phyloP scores from a whole-genome alignment of 2,797 vertebrate genomes.

The Vultur gryphus region DNA sequence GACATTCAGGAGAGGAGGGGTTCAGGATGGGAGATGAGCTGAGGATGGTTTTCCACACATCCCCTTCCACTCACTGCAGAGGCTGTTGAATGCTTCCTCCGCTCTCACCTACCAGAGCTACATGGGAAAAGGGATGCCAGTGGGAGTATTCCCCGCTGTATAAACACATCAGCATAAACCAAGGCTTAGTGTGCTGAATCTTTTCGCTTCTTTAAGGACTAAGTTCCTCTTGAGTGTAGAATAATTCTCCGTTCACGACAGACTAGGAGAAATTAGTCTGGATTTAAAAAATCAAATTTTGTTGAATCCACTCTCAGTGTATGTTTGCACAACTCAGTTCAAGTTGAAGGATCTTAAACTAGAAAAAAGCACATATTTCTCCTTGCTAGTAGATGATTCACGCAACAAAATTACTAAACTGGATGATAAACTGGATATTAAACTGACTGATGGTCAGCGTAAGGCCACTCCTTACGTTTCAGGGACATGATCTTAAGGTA shows the following conservation, averaged over 20 bases:
- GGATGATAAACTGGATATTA: background rate
- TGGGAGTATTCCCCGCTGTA: background rate
- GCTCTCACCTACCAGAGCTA: background rate
- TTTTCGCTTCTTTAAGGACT: background rate
- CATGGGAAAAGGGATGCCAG: background rate
- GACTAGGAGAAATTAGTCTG: background rate
- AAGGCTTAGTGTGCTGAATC: background rate
- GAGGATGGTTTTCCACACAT: background rate
- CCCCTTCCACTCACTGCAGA: background rate
- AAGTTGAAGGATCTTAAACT: background rate
- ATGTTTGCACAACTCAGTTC: background rate
- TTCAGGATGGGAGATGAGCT: background rate
- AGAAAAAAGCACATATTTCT: background rate
- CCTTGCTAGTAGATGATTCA: background rate
- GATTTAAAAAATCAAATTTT: background rate
- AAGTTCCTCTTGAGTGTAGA: background rate
- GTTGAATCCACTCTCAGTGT: background rate
- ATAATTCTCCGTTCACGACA: background rate
- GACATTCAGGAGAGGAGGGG: background rate
- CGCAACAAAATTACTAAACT: background rate
- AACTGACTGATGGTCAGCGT: background rate
- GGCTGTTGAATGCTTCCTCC: background rate
- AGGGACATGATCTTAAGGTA: background rate
- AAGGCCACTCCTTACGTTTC: background rate
- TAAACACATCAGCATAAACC: background rate